These are phyloP conservation scores for Dasypogon diadema DNA, from an alignment of 2,888 invertebrate species.

Conservation along the genomic window DNA sequence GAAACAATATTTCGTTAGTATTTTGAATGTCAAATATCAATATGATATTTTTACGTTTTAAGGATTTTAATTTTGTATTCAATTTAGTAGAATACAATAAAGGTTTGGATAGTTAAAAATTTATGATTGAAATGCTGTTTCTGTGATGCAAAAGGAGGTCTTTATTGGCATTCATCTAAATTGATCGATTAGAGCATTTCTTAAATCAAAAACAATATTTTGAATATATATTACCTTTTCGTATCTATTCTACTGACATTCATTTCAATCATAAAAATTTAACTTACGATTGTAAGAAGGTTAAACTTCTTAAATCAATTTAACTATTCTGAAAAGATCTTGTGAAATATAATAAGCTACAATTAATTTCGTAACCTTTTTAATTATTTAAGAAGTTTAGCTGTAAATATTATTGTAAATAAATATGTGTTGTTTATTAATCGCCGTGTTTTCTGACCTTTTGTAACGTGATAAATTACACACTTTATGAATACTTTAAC, in stretches of 20 bases:
- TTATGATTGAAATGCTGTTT: conserved; percentile 71
- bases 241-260: conserved; percentile 63
- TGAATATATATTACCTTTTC: conserved; percentile 52
- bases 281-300: conserved; percentile 10
- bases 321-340: no score
- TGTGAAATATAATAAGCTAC: no score
- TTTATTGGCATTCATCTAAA: conserved; percentile 55
- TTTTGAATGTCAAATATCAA: conserved; percentile 56
- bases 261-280: conserved; percentile 69
- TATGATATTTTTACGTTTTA: conserved; percentile 20
- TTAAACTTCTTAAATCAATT: no score
- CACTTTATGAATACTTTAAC: no score
- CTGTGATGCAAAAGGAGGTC: conserved; percentile 69
- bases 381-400: no score
- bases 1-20: conserved; percentile 70
- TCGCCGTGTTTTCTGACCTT: no score
- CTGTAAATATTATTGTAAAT: no score
- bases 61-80: conserved; percentile 55
- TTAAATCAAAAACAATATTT: conserved; percentile 40
- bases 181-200: background rate
- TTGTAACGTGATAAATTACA: no score
- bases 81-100: conserved; percentile 34
- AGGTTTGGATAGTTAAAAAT: conserved; percentile 53
- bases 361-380: no score
- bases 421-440: no score